Conservation (phyloP, 2,888 invertebrate genomes). For the Parascotia fuliginaria region DNA sequence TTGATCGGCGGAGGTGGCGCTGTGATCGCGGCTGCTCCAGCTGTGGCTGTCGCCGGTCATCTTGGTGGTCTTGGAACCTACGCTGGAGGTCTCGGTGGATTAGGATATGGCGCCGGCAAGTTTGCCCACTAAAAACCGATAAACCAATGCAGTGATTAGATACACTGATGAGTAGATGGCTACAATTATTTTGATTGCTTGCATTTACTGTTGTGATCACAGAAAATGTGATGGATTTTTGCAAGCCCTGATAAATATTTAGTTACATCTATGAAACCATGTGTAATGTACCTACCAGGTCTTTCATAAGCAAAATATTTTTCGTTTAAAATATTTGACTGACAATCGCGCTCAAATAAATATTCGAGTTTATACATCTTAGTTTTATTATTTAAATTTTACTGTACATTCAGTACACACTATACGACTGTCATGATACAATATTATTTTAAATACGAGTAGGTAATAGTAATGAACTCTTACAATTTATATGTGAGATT, state of each 20-base stretch:
- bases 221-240: conserved; percentile 63
- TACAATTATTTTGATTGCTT: conserved; percentile 71
- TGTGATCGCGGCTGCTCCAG: conserved; percentile 29
- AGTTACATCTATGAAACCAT: not conserved
- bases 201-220: conserved; percentile 71
- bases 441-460: no score
- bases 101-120: conserved; percentile 15
- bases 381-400: no score
- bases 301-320: not conserved
- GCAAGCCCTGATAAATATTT: conserved; percentile 51
- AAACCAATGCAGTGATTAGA: conserved; percentile 39
- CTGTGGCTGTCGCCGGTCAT: conserved; percentile 36
- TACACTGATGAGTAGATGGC: conserved; percentile 58
- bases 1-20: conserved; percentile 27
- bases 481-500: no score
- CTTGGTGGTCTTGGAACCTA: conserved; percentile 12
- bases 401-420: no score
- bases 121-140: conserved; percentile 29
- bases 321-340: not conserved
- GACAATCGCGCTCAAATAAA: not conserved
- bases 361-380: no score
- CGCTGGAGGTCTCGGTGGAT: conserved; percentile 15
- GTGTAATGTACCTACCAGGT: not conserved
- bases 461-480: no score
- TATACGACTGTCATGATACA: no score